These are phyloP conservation scores for Hippopotamyrus pictus DNA, from an alignment of 2,797 vertebrate species.

Conservation along the genomic window DNA sequence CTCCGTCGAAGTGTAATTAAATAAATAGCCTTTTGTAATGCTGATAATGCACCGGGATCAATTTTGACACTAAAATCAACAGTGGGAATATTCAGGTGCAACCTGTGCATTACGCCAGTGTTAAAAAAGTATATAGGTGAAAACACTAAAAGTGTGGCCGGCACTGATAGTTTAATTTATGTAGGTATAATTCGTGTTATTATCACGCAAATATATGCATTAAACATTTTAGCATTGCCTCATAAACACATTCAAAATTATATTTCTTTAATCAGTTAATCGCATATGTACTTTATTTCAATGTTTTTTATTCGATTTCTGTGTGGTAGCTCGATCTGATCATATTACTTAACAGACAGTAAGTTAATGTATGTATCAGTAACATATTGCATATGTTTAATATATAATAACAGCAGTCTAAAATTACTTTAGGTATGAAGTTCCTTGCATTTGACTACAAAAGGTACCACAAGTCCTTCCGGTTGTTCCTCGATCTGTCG, in stretches of 20 bases:
- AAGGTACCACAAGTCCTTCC: slow-evolving; percentile 70
- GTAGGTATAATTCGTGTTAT: background rate
- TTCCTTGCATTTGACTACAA: slow-evolving; percentile 60
- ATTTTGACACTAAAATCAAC: background rate
- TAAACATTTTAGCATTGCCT: background rate
- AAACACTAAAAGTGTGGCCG: background rate
- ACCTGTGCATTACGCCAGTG: background rate
- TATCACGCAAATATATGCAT: background rate
- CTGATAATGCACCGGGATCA: background rate
- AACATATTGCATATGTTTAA: background rate
- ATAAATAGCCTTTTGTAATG: background rate
- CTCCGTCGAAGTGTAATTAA: background rate
- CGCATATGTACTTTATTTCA: background rate
- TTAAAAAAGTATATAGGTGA: background rate
- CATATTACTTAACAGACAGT: background rate
- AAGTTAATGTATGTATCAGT: background rate
- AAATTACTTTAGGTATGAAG: slow-evolving; percentile 67
- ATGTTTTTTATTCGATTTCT: background rate
- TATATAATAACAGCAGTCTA: slow-evolving; percentile 8
- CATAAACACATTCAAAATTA: background rate
- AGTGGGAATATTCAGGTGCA: background rate
- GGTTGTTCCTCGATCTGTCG: slow-evolving; percentile 72
- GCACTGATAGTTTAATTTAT: background rate
- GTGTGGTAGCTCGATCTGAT: too few relatives aligned
- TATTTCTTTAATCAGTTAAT: background rate